These are phyloP conservation scores for Eupithecia centaureata DNA, from an alignment of 2,888 invertebrate genomes.

Conservation along the genomic window DNA sequence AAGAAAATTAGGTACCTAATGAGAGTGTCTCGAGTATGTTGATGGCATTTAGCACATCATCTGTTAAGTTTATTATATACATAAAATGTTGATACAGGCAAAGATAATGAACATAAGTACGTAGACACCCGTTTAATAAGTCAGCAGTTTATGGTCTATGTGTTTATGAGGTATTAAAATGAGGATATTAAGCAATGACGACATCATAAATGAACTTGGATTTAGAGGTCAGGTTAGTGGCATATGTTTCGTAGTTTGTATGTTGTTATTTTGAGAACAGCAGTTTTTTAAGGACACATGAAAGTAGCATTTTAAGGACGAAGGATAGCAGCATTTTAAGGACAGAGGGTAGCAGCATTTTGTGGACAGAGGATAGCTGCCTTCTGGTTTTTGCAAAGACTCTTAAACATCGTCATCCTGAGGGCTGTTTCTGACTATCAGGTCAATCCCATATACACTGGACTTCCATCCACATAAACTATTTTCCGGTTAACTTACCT, in stretches of 20 bases:
- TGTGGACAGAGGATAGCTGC: too few relatives aligned
- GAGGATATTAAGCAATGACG: constrained; percentile 38
- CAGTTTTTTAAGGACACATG: too few relatives aligned
- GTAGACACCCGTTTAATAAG: constrained; percentile 52
- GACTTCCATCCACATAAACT: too few relatives aligned
- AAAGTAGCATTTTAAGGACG: too few relatives aligned
- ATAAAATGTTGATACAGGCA: constrained; percentile 25
- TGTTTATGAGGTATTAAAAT: constrained; percentile 62
- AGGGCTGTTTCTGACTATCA: too few relatives aligned
- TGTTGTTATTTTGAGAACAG: not conserved
- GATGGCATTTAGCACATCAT: not conserved
- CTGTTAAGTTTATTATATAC: constrained; percentile 3
- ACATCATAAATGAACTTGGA: constrained; percentile 41
- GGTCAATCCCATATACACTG: too few relatives aligned
- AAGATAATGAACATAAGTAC: constrained; percentile 51
- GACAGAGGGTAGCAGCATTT: too few relatives aligned
- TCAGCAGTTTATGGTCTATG: constrained; percentile 51
- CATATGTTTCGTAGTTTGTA: not conserved
- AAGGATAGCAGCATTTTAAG: too few relatives aligned
- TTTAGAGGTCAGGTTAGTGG: constrained; percentile 32
- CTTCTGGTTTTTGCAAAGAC: too few relatives aligned
- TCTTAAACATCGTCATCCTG: too few relatives aligned
- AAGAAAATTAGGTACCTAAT: not conserved
- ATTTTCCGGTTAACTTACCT: too few relatives aligned
- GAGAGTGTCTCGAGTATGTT: not conserved